Conservation (phyloP, 2,797 vertebrate genomes). For the Carapus acus region DNA sequence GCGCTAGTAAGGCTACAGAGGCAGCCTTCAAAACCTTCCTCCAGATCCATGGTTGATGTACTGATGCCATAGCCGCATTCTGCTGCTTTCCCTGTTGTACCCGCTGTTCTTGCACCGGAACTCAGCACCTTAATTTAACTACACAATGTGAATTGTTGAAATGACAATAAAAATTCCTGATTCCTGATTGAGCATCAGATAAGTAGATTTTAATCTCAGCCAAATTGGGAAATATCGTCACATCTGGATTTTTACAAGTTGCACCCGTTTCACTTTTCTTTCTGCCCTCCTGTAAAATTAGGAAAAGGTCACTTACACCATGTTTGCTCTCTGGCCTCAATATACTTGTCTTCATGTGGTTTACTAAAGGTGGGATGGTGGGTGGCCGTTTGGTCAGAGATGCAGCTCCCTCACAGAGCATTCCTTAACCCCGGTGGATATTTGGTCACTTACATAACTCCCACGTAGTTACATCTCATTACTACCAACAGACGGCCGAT, state of each 20-base stretch:
- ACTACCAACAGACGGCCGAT: constrained; percentile 64
- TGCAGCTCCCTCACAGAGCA: constrained; percentile 55
- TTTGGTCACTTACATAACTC: constrained; percentile 73
- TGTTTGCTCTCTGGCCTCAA: constrained; percentile 38
- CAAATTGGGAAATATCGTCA: neutral
- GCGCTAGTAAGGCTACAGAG: too few species aligned
- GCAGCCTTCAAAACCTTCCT: too few species aligned
- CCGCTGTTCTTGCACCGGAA: too few species aligned
- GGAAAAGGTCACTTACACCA: constrained; percentile 33
- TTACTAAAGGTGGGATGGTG: constrained; percentile 65
- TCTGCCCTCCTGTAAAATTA: constrained; percentile 24
- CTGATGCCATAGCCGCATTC: too few species aligned
- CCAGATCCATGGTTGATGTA: too few species aligned
- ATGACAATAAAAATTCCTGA: too few species aligned
- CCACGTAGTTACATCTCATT: constrained; percentile 72
- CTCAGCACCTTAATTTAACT: too few species aligned
- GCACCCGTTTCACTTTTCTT: constrained; percentile 22
- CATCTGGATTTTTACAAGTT: constrained; percentile 1
- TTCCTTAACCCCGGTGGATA: constrained; percentile 63
- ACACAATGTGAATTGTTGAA: too few species aligned
- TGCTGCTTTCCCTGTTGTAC: too few species aligned
- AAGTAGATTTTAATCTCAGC: too few species aligned
- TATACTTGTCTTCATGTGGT: constrained; percentile 64
- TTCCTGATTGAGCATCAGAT: too few species aligned
- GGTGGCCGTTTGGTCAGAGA: constrained; percentile 63